phyloP scores from a whole-genome alignment of 1,140 invertebrate genomes.

The Acromyrmex echinatior region DNA sequence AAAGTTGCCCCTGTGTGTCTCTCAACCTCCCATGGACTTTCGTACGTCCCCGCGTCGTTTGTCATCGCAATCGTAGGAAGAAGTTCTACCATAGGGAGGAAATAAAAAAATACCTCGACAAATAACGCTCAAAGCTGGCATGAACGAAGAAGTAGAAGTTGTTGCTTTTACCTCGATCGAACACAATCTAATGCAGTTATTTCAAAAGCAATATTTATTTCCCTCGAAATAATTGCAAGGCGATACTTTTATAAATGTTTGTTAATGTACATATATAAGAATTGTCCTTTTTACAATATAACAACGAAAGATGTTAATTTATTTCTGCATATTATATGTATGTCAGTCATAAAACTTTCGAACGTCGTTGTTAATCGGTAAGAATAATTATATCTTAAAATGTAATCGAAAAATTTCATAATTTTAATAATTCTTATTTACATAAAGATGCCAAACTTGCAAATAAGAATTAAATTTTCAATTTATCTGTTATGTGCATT shows the following conservation, averaged over 20 bases:
- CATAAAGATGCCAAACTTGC: neutral
- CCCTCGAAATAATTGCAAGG: neutral
- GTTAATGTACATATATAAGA: neutral
- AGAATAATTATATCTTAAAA: neutral
- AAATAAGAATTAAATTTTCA: neutral
- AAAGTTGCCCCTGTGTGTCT: slow-evolving; percentile 56
- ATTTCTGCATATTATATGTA: neutral
- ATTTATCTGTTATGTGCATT: neutral
- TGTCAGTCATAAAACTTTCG: neutral
- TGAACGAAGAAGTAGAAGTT: neutral
- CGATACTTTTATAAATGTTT: neutral
- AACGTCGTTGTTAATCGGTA: neutral
- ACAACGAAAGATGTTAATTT: neutral
- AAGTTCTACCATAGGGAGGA: slow-evolving; percentile 21
- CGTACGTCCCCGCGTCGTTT: slow-evolving; percentile 46
- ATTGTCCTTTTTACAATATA: neutral
- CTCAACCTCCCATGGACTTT: slow-evolving; percentile 10
- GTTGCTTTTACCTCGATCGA: neutral
- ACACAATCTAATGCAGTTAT: neutral
- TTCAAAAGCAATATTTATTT: neutral
- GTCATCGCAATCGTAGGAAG: slow-evolving; percentile 55
- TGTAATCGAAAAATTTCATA: neutral
- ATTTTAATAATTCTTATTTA: neutral
- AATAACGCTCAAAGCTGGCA: slow-evolving; percentile 41
- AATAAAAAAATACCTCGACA: slow-evolving; percentile 55